A percentile compares a stretch with the other conserved stretches of the same genome.
phyloP scores from a whole-genome alignment of 2,797 vertebrate genomes.

The Enteromius mattozi region DNA sequence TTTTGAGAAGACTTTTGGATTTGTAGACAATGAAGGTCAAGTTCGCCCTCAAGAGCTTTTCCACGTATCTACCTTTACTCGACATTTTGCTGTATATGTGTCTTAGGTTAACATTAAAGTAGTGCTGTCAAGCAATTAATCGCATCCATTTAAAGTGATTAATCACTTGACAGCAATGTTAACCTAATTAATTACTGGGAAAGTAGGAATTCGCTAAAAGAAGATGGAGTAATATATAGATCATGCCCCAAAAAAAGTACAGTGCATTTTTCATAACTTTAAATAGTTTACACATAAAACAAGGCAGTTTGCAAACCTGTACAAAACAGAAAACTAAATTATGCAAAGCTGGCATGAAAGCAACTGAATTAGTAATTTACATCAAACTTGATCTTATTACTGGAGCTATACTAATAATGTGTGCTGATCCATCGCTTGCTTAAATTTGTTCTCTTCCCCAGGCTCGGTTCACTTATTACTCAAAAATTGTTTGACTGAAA shows the following conservation, averaged over 20 bases:
- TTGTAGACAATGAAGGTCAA: not conserved
- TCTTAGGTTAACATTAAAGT: not conserved
- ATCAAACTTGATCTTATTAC: slow-evolving; percentile 12
- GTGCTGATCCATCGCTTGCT: not conserved
- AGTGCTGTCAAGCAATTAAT: too few species aligned
- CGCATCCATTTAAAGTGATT: too few species aligned
- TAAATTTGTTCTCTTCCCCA: not conserved
- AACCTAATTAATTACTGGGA: not conserved
- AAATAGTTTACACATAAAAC: not conserved
- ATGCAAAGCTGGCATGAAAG: not conserved
- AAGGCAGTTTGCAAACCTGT: not conserved
- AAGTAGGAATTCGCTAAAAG: not conserved
- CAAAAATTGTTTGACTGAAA: slow-evolving; percentile 3
- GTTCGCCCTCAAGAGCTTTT: not conserved
- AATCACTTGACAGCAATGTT: too few species aligned
- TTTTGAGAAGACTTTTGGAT: not conserved
- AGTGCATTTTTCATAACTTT: not conserved
- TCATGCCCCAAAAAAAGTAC: not conserved
- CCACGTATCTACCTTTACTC: not conserved
- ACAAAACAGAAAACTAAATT: not conserved
- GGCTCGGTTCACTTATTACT: not conserved
- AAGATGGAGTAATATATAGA: not conserved
- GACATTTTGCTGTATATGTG: not conserved
- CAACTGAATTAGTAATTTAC: not conserved
- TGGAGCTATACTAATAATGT: not conserved